Evolutionary conservation across 2,888 invertebrate genomes (phyloP).

Genomic region (Allophyes oxyacanthae): DNA sequence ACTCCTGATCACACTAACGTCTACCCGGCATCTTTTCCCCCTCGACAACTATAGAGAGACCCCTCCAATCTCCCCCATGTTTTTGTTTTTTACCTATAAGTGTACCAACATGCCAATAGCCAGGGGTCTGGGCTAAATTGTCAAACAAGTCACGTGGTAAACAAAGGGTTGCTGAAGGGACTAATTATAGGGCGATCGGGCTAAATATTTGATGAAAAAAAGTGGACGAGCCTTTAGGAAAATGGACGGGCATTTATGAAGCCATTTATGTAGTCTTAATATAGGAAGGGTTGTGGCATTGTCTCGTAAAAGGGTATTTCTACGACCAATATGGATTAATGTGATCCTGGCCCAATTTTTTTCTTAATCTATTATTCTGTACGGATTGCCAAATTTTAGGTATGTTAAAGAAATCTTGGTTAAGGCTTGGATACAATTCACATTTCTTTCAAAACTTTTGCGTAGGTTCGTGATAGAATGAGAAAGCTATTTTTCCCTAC

Average conservation of each 20-base stretch:
- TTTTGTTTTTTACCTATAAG: slow-evolving; percentile 43
- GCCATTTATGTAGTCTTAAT: slow-evolving; percentile 22
- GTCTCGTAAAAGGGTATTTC: slow-evolving; percentile 28
- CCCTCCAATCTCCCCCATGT: slow-evolving; percentile 43
- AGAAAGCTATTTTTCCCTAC: slow-evolving; percentile 13
- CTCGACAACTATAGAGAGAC: slow-evolving; percentile 46
- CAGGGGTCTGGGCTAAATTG: slow-evolving; percentile 52
- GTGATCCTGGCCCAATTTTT: neutral
- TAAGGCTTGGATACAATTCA: neutral
- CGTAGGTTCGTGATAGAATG: slow-evolving; percentile 7
- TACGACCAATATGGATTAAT: slow-evolving; percentile 22
- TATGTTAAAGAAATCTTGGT: neutral
- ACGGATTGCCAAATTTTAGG: too few species aligned
- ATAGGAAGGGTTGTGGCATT: slow-evolving; percentile 31
- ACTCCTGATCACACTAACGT: slow-evolving; percentile 40
- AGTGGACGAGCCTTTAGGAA: slow-evolving; percentile 33
- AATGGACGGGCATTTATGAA: slow-evolving; percentile 33
- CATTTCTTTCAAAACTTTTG: slow-evolving; percentile 1
- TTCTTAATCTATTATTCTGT: neutral
- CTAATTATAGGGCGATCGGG: slow-evolving; percentile 51
- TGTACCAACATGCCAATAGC: slow-evolving; percentile 34
- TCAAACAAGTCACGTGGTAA: slow-evolving; percentile 52
- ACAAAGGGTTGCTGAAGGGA: slow-evolving; percentile 53
- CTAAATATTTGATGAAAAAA: slow-evolving; percentile 56
- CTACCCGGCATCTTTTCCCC: slow-evolving; percentile 30